Conservation (phyloP, 2,113 vertebrate species). For the Anoura caudifer region DNA sequence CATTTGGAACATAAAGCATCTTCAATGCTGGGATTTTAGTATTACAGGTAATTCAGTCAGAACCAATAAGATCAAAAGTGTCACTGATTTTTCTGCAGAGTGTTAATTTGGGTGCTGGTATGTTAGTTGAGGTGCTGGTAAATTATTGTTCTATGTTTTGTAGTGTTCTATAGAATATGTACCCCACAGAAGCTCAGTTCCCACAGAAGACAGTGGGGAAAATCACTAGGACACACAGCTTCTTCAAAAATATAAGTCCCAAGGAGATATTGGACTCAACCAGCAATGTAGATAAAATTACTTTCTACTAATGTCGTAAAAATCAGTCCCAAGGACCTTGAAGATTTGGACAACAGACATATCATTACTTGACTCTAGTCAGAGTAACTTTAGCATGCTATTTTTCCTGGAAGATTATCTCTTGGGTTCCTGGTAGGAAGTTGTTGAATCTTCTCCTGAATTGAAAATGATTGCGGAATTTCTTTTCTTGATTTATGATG, state of each 20-base stretch:
- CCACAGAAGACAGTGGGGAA: neutral
- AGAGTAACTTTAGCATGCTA: neutral
- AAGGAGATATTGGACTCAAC: neutral
- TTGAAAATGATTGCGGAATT: neutral
- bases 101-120: neutral
- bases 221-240: neutral
- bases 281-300: neutral
- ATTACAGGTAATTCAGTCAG: neutral
- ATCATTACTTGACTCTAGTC: neutral
- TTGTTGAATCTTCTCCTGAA: neutral
- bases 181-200: neutral
- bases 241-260: neutral
- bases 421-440: neutral
- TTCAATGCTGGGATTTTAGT: neutral
- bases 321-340: neutral
- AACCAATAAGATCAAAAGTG: neutral
- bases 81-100: neutral
- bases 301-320: neutral
- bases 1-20: neutral
- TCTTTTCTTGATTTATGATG: neutral
- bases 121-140: neutral
- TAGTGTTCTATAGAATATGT: neutral
- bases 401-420: neutral
- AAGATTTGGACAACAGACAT: neutral
- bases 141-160: neutral